Base-by-base conservation (phyloP, 2,888 invertebrate species). In the Meganola albula region DNA sequence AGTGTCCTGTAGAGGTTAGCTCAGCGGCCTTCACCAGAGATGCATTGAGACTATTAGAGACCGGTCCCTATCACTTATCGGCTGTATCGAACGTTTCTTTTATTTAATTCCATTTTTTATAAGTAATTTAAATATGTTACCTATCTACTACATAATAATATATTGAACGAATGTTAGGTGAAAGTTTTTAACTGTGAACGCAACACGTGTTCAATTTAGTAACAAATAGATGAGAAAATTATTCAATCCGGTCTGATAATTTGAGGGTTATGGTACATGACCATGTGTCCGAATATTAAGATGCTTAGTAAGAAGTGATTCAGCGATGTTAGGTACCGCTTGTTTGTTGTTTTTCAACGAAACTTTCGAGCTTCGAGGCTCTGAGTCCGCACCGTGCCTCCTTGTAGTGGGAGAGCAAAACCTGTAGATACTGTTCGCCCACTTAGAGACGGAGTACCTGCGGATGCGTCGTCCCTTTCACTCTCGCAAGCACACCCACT, bases 331-430 rank as follows among this genome's bases (percentile, higher is more conserved):
- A 55, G 55, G 65, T 66, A 63, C 66, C 50, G 60, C 71, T 67
- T 74, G 65, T 64, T 68, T n/a, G n/a, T 60, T 70, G 67, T 74
- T 73, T 71, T 66, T 63, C 48, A 65, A 74, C 70, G 71, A 72
- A 74, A 78, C 79, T 79, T 82, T 74, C 70, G 75, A 83, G 79
- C 76, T 79, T 58, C 57, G 70, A 68, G 70, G 60, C 68, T 75
- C 67, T 73, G 71, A 79, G 80, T 79, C 79, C 79, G 80, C 75
- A 53, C 76, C 76, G 71, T 71, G 74, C 74, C 76, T 76, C 68
- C 74, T 71, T 74, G 80, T 82, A 83, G 85, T 85, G 85, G 85
- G 84, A 78, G 78, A 84, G 78, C 79, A 80, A 84, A 84, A 85
- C 85, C 84, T 85, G 85, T 84, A 85, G 80, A 80, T 72, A 82